Percentiles rank a stretch among this genome's conserved stretches.
These are phyloP conservation scores for Apis cerana DNA, from an alignment of 1,140 invertebrate genomes.

Conservation along the genomic window DNA sequence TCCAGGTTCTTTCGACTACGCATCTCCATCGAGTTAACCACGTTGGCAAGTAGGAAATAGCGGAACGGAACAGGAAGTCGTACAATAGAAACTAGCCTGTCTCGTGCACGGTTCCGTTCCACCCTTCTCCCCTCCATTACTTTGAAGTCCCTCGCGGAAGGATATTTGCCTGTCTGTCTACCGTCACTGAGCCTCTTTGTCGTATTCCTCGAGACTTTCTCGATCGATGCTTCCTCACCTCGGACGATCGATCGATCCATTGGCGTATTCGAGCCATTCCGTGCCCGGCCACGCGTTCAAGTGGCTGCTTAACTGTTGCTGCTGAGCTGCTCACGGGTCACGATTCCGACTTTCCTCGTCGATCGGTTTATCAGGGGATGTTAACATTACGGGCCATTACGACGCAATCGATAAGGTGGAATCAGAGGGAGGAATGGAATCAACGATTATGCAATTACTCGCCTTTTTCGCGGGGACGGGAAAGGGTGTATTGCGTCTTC, in stretches of 20 bases:
- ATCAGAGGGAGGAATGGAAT: conserved; percentile 1
- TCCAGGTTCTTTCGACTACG: conserved; percentile 2
- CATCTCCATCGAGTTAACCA: conserved; percentile 31
- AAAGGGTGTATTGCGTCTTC: neutral
- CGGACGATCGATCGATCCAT: neutral
- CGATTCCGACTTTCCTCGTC: neutral
- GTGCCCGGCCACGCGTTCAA: too few relatives aligned
- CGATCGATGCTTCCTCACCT: neutral
- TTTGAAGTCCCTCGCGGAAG: conserved; percentile 27
- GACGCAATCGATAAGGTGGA: conserved; percentile 4
- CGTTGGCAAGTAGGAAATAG: conserved; percentile 6
- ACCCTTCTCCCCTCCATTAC: conserved; percentile 31
- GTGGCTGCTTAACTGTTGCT: conserved; percentile 2
- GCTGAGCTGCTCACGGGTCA: too few relatives aligned
- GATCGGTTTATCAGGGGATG: neutral
- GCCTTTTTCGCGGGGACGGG: neutral
- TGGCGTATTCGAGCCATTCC: too few relatives aligned
- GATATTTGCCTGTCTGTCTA: conserved; percentile 56
- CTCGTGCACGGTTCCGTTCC: conserved; percentile 26
- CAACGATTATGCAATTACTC: conserved; percentile 2
- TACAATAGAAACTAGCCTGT: conserved; percentile 41
- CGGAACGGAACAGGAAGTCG: conserved; percentile 30
- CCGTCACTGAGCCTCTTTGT: conserved; percentile 52
- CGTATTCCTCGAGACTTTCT: conserved; percentile 27
- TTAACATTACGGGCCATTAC: neutral